phyloP scores from a whole-genome alignment of 2,797 vertebrate species.

The Monodelphis domestica region DNA sequence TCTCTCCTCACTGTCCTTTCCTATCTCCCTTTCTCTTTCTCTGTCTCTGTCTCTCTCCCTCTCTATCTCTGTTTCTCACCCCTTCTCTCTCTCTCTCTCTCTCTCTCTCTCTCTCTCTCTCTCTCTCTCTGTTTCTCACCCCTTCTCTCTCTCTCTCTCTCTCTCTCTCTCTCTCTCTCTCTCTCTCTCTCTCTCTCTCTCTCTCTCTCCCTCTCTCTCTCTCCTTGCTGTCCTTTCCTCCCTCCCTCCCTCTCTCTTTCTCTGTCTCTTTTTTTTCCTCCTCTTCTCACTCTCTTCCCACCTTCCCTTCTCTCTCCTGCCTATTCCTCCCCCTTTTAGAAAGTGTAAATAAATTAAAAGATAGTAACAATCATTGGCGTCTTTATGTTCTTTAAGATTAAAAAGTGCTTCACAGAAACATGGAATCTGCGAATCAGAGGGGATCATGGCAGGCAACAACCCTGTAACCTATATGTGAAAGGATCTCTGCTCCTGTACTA shows the following conservation, averaged over 20 bases:
- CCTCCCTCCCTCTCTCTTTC: not conserved
- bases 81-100: not conserved
- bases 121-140: no score
- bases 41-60: no score
- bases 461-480: not conserved
- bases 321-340: not conserved
- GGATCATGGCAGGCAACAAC: not conserved
- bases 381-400: not conserved
- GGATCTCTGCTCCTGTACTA: not conserved
- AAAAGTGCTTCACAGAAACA: not conserved
- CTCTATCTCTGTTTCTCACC: no score
- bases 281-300: not conserved
- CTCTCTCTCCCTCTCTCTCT: no score
- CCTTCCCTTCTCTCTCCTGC: not conserved
- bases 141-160: no score
- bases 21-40: not conserved
- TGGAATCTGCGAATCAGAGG: not conserved
- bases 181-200: not conserved
- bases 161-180: accelerated
- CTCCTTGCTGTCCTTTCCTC: not conserved
- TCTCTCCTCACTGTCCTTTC: not conserved
- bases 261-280: no score
- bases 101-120: not conserved
- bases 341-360: not conserved
- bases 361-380: not conserved